phyloP scores from a whole-genome alignment of 2,888 invertebrate species.

The Amphipyra berbera region DNA sequence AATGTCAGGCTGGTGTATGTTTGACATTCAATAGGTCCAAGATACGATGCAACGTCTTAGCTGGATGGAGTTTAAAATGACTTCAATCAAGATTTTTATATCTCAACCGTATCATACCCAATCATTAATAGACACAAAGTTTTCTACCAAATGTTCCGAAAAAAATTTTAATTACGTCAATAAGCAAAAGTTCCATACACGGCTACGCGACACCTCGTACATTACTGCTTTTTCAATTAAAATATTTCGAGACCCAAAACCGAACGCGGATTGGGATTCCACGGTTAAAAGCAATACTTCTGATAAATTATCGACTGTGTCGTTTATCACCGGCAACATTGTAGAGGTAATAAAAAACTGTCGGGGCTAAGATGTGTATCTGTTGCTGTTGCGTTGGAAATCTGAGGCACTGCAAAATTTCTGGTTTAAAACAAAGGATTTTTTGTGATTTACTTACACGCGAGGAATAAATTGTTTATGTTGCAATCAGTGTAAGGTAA shows the following conservation, averaged over 20 bases:
- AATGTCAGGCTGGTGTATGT: slow-evolving; percentile 20
- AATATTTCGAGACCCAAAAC: slow-evolving; percentile 45
- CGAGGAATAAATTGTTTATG: slow-evolving; percentile 8
- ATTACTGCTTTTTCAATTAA: slow-evolving; percentile 51
- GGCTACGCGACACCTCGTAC: slow-evolving; percentile 27
- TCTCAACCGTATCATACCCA: not conserved
- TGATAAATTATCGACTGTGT: slow-evolving; percentile 59
- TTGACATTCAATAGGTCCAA: not conserved
- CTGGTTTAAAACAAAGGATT: slow-evolving; percentile 36
- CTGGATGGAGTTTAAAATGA: too few species aligned
- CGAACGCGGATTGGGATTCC: slow-evolving; percentile 48
- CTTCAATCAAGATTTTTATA: too few species aligned
- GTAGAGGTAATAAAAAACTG: slow-evolving; percentile 57
- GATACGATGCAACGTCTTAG: too few species aligned
- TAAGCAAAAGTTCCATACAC: slow-evolving; percentile 21
- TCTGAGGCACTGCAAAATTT: slow-evolving; percentile 36
- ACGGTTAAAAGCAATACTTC: slow-evolving; percentile 60
- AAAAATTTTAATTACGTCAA: slow-evolving; percentile 22
- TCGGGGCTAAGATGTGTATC: slow-evolving; percentile 55
- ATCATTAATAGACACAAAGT: too few species aligned
- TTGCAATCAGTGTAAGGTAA: slow-evolving; percentile 6
- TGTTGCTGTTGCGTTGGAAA: slow-evolving; percentile 33
- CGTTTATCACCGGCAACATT: slow-evolving; percentile 59
- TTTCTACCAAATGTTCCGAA: slow-evolving; percentile 3
- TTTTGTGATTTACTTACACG: slow-evolving; percentile 37